Base-by-base conservation (phyloP, 2,113 vertebrate genomes). In the Stegastes partitus region DNA sequence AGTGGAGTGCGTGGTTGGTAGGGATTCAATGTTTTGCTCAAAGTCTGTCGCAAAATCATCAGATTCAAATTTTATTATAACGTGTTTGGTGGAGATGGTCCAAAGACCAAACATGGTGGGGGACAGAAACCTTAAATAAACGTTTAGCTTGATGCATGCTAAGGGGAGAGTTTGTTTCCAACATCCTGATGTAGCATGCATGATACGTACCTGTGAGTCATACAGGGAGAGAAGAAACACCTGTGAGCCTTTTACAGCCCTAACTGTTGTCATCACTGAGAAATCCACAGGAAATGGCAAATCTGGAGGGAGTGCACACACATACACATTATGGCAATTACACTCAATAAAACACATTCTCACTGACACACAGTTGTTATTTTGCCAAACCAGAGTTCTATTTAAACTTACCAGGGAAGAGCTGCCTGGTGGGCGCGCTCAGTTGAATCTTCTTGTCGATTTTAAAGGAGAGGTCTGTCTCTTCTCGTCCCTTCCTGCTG, bases 191-290 rank as follows among this genome's bases (percentile, higher is more conserved):
- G 44, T 1, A 11, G 53, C 11, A 44, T 44, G 25, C n/a, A 2
- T 44, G 16, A 42, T 63, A 12, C 65, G 0, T 82, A 93, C 92
- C 91, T 93, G 91, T 0, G 87, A 53, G 84, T 98, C 97, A 87
- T 99, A 99, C 82, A 99, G 87, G 53, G 98, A 99, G 63, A 99
- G 93, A 85, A 99, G 94, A 88, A 99, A 99, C 72, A 96, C 96
- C 93, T 99, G 97, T 73, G 96, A 96, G 75, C 96, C 97, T 56
- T 96, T 97, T 72, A 94, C 94, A 54, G 98, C 95, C 93, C 96
- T 96, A 69, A 99, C 96, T 82, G 97, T 99, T 70, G 96, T 94
- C 86, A 99, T 90, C 90, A 99, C 95, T 50, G 98, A 99, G 94
- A 99, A 99, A 80, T 99, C 95, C 84, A 89, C 94, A 0, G 98